These are phyloP conservation scores for Ciconia boyciana DNA, from an alignment of 2,113 vertebrate genomes.

Conservation along the genomic window DNA sequence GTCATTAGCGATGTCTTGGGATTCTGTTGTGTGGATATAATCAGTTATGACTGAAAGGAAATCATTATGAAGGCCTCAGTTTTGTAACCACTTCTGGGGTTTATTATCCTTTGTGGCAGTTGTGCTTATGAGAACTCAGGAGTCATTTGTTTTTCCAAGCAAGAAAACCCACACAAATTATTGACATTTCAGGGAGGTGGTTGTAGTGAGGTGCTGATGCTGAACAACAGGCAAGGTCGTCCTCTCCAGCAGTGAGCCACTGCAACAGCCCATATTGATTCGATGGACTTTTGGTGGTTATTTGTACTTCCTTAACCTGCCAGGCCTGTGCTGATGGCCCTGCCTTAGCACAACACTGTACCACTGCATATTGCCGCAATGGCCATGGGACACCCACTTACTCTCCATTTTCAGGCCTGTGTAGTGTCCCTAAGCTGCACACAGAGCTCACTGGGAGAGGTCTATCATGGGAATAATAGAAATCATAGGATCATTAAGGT, in stretches of 20 bases:
- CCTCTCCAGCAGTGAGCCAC: background rate
- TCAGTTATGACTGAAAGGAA: conserved; percentile 29
- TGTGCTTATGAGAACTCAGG: background rate
- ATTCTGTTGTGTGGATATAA: background rate
- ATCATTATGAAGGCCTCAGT: background rate
- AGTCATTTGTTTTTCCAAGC: background rate
- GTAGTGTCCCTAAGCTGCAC: background rate
- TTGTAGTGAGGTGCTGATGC: background rate
- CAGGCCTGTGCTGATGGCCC: background rate
- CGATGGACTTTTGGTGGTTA: background rate
- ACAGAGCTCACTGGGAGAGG: background rate
- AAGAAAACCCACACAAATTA: background rate
- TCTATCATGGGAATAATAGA: no score
- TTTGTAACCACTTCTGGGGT: background rate
- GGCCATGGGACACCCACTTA: background rate
- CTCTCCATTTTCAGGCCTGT: background rate
- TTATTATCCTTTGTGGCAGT: background rate
- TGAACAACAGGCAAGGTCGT: background rate
- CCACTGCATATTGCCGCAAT: background rate
- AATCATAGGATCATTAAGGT: no score
- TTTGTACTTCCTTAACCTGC: background rate
- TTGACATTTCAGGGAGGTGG: fast-evolving
- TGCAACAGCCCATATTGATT: background rate
- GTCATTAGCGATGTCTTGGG: background rate
- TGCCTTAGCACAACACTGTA: fast-evolving